Evolutionary conservation across 2,888 invertebrate genomes (phyloP).

Genomic region (Drosophila infuscata): DNA sequence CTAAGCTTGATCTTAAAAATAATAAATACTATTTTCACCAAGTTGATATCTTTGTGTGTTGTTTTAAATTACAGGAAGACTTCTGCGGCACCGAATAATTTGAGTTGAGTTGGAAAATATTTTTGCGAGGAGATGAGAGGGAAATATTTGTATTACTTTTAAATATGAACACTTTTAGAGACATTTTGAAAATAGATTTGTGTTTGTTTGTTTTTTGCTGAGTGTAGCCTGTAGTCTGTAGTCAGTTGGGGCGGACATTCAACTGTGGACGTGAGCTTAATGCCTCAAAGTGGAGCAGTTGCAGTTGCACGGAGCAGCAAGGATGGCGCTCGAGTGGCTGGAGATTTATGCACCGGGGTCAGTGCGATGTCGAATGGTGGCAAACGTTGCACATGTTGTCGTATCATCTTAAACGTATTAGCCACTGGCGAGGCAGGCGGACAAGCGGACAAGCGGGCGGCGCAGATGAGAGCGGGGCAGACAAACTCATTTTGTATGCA

Average conservation of each 20-base stretch:
- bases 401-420: conserved; percentile 82
- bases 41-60: neutral
- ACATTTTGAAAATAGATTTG: neutral
- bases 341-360: conserved; percentile 62
- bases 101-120: neutral
- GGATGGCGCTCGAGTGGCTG: conserved; percentile 50
- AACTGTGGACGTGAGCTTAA: conserved; percentile 72
- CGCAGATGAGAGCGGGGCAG: conserved; percentile 22
- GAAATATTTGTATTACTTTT: neutral
- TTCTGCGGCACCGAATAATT: neutral
- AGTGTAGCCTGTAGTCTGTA: conserved; percentile 22
- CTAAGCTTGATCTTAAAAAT: neutral
- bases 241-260: conserved; percentile 40
- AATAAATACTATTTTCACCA: neutral
- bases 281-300: conserved; percentile 52
- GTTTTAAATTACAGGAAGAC: neutral
- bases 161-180: neutral
- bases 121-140: neutral
- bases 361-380: conserved; percentile 52
- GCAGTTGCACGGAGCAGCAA: conserved; percentile 22
- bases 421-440: conserved; percentile 48
- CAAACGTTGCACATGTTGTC: conserved; percentile 80
- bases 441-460: neutral
- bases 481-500: conserved; percentile 74
- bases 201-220: neutral